Percentiles rank a stretch among this genome's conserved stretches.
These are phyloP conservation scores for Semnornis frantzii DNA, from an alignment of 2,113 vertebrate species.

Conservation along the genomic window DNA sequence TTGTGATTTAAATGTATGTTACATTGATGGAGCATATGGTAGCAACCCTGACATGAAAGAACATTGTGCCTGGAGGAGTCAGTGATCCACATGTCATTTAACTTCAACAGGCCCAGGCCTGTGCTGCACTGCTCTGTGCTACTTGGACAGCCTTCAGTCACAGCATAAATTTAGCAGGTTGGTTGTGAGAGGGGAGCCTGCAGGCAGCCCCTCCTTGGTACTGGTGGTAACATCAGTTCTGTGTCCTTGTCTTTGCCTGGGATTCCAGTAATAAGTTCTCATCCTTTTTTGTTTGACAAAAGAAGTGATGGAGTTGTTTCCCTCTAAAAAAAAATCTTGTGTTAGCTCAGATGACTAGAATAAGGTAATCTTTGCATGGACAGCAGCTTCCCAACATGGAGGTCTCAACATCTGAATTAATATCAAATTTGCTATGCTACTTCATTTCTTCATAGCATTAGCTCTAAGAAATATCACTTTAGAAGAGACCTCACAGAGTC, in stretches of 20 bases:
- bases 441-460: background rate
- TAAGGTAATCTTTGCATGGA: background rate
- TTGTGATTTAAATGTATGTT: background rate
- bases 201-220: background rate
- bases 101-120: background rate
- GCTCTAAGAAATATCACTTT: background rate
- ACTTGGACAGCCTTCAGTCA: no score
- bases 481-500: background rate
- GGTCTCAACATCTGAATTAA: background rate
- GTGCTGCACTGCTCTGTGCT: background rate
- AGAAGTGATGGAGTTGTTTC: background rate
- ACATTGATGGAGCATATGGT: background rate
- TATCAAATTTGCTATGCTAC: background rate
- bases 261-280: background rate
- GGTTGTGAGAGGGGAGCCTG: background rate
- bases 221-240: background rate
- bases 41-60: background rate
- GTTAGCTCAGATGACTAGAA: background rate
- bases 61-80: fast-evolving
- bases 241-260: background rate
- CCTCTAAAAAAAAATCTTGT: background rate
- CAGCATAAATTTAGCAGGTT: background rate
- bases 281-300: background rate
- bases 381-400: background rate
- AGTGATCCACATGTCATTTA: fast-evolving